Evolutionary conservation across 2,797 vertebrate genomes (phyloP), one percentile per base, ranked within the genome.

Genomic region (Synaphobranchus kaupii): DNA sequence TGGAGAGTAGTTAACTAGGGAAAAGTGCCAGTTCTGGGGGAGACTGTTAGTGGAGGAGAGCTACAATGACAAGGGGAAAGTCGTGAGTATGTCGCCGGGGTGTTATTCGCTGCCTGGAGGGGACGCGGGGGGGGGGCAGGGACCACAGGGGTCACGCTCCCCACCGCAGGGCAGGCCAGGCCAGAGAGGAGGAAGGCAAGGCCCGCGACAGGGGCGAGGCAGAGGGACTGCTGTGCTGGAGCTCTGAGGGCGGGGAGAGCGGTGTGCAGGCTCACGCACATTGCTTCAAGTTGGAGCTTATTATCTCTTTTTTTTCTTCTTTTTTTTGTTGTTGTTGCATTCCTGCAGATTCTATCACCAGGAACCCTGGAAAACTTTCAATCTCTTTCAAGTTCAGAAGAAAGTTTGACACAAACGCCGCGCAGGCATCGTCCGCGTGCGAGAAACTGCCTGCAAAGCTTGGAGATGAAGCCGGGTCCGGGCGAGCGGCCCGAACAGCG

Each of bases 321-420:
- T 48, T 17, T 52, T 56, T 44, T 76, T 73, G 68, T 76, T 76
- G 73, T 76, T 76, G 34, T 54, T 54, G 71, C 73, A 71, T 71
- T 86, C 71, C 78, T 86, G 78, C 54, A 50, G 56, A 52, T 83
- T 68, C 15, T 63, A 56, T 83, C 50, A 86, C 15, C 47, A 52
- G 60, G 86, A 66, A 68, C 80, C 86, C 20, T 39, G 78, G 44
- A 47, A 83, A 83, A 83, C 1, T 31, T 83, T n/a, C 34, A 17
- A 1, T 56, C 56, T 39, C 52, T 56, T 22, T 56, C 7, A 22
- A 58, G 47, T 52, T 31, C 2, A 0, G 48, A 87, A 39, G 66
- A 83, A 83, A 48, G 20, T 34, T 22, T 13, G 28, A 34, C 34
- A 15, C 15, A 10, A 52, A 39, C 12, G 28, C 44, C 9, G 12